phyloP scores from a whole-genome alignment of 2,113 vertebrate genomes.

The Collichthys lucidus region DNA sequence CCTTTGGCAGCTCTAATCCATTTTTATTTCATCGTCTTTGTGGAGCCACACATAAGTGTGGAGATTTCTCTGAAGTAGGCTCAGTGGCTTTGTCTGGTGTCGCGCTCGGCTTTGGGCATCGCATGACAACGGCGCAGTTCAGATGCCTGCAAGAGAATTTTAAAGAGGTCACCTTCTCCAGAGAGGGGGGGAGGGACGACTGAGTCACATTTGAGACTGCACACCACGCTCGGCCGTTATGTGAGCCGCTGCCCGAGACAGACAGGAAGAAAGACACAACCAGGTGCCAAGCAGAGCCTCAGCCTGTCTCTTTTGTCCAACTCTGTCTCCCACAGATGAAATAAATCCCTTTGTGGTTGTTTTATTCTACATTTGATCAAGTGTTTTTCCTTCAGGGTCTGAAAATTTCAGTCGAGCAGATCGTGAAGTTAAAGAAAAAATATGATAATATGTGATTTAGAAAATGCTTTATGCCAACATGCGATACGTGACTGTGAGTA shows the following conservation, averaged over 20 bases:
- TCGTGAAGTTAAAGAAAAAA: background rate
- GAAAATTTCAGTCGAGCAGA: background rate
- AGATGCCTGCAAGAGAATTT: constrained; percentile 69
- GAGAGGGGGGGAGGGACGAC: constrained; percentile 50
- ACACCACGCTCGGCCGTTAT: constrained; percentile 57
- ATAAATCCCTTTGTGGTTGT: constrained; percentile 6
- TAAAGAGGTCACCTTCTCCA: constrained; percentile 78
- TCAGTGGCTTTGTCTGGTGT: constrained; percentile 56
- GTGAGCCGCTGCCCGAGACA: constrained; percentile 58
- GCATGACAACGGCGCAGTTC: constrained; percentile 54
- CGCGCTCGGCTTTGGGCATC: constrained; percentile 54
- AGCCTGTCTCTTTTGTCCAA: background rate
- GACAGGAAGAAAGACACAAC: constrained; percentile 36
- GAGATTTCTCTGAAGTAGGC: constrained; percentile 61
- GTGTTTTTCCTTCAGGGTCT: constrained; percentile 12
- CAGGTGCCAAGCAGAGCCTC: constrained; percentile 58
- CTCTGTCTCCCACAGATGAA: constrained; percentile 25
- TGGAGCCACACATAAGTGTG: constrained; percentile 12
- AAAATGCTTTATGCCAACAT: background rate
- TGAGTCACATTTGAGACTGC: constrained; percentile 76
- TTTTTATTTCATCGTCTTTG: constrained; percentile 48
- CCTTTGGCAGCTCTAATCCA: constrained; percentile 64
- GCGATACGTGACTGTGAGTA: background rate
- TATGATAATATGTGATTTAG: background rate
- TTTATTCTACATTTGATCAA: constrained; percentile 24